Evolutionary conservation across 2,888 invertebrate species (phyloP).

Genomic region (Erebia ligea): DNA sequence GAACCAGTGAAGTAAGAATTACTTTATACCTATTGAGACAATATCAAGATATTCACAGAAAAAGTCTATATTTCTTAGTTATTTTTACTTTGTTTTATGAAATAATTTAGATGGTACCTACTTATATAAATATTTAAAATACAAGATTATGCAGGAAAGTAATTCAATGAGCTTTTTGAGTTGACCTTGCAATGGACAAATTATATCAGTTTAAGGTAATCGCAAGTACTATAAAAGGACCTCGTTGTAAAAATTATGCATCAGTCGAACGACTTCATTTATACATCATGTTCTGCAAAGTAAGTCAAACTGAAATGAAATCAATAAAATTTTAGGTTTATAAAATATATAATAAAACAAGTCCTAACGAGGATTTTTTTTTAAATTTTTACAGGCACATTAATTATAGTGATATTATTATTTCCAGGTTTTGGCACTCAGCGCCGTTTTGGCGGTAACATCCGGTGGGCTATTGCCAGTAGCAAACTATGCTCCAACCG

Average conservation of each 20-base stretch:
- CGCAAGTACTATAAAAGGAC: constrained; percentile 61
- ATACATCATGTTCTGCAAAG: constrained; percentile 69
- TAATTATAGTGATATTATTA: constrained; percentile 39
- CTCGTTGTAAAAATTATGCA: constrained; percentile 51
- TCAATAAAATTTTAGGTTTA: background rate
- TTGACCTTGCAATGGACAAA: constrained; percentile 35
- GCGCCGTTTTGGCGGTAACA: constrained; percentile 70
- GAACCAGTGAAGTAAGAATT: no score
- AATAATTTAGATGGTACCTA: no score
- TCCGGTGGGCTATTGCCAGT: constrained; percentile 56
- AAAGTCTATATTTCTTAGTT: background rate
- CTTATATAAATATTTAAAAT: constrained; percentile 4
- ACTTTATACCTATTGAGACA: no score
- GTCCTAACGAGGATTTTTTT: background rate
- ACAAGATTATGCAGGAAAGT: constrained; percentile 4
- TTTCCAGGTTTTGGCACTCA: constrained; percentile 62
- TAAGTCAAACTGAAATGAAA: constrained; percentile 49
- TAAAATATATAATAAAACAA: background rate
- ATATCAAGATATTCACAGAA: no score
- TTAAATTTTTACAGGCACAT: background rate
- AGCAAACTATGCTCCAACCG: constrained; percentile 57
- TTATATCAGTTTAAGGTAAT: constrained; percentile 35
- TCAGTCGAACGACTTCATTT: constrained; percentile 53
- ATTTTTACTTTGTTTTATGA: background rate
- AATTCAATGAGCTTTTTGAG: background rate